Evolutionary conservation across 1,140 invertebrate genomes (phyloP), one percentile per base, ranked within the genome.

Genomic region (Centruroides sculpturatus): DNA sequence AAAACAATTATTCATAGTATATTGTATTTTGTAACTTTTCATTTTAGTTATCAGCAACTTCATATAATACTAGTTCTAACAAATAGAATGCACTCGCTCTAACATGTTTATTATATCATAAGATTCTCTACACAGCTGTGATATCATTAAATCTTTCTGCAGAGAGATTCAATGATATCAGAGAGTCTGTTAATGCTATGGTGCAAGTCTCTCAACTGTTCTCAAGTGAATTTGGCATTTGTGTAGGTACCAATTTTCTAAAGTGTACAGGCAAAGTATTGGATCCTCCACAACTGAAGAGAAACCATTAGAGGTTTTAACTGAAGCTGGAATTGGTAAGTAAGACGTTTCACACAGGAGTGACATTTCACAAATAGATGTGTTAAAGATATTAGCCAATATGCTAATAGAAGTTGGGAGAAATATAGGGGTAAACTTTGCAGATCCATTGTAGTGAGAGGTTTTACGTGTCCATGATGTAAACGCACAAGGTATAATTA

Each of bases 251-350:
- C 5, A 48, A 59, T 1, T 65, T 66, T 11, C 47, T 69, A 4
- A 11, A 35, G 3, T 41, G 70, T 3, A 55, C 62, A 46, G 69
- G 69, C 10, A 51, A 66, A 34, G 59, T 69, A 12, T 41, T 69
- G 1, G 56, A 66, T 47, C 5, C 61, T 4, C 68, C 68, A 23
- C 51, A 47, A 56, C 34, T 59, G 51, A 41, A 55, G 47, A 4
- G 2, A 51, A 46, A 6, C n/a, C 23, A 54, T 56, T 11, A 59
- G 47, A 55, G 64, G 59, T 6, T 60, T 5, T 10, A 75, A 80
- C 64, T 81, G 81, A 50, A 78, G 79, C 9, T 82, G 80, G 81
- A 78, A 82, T 64, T 82, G 80, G 66, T 79, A 60, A 76, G 75
- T 41, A 79, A 79, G 59, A 77, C 81, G 68, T 81, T 83, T 66